Base-by-base conservation (phyloP, 37 sponge, comb jelly and placozoan species). In the Dysidea cf. avara region DNA sequence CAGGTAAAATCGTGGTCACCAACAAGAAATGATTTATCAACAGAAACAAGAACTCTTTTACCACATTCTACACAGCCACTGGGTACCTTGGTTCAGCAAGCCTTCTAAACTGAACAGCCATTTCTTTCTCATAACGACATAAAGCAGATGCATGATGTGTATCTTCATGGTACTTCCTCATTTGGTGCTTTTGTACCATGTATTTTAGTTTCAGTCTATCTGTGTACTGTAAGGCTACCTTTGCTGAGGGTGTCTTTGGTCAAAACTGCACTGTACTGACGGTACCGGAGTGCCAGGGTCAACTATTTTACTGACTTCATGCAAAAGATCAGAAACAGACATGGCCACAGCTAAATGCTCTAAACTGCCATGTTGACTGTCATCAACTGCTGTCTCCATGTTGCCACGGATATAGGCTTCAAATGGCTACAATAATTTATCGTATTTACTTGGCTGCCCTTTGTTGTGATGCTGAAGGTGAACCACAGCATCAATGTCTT, bases 111-210 rank as follows among this genome's bases (percentile, higher is more conserved):
- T 25, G 59, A 18, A 74, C 29, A 39, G 63, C 59, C 37, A 67
- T 48, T 22, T 77, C 78, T 26, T 39, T 39, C 36, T 77, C 34
- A 13, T 77, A 77, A 24, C 78, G 66, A 67, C 39, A 77, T 6
- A 77, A 20, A 48, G 78, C 78, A 40, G 78, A 66, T 53, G 78
- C 67, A 65, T 77, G 66, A 49, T 67, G 78, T 20, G 56, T 31
- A 30, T 77, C 78, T 11, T 29, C 56, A 50, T 77, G 78, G 14
- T 7, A 28, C 22, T 61, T 62, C 52, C 78, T 50, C 26, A 77
- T 48, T 30, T 77, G 67, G 3, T 66, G 54, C 12, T 31, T n/a
- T 49, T 77, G 78, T n/a, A n/a, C n/a, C n/a, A n/a, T n/a, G n/a
- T n/a, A n/a, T 22, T 39, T 36, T 13, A 74, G 39, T 31, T 75